phyloP scores from a whole-genome alignment of 2,113 vertebrate genomes.

The Menidia beryllina region DNA sequence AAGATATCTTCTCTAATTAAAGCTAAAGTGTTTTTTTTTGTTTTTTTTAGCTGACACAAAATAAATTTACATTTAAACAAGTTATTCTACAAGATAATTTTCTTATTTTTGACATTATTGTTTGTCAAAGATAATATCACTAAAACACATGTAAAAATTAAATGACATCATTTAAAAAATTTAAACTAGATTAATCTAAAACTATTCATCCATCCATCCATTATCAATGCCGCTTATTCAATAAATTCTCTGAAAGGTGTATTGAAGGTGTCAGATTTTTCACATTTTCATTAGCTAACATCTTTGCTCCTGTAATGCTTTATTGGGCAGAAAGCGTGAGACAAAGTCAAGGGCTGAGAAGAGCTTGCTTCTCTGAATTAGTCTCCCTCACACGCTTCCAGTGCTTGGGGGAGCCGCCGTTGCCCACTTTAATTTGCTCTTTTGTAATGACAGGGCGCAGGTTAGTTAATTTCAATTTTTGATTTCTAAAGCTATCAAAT shows the following conservation, averaged over 20 bases:
- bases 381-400: conserved; percentile 90
- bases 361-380: conserved; percentile 87
- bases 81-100: background rate
- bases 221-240: too few relatives aligned
- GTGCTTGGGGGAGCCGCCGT: conserved; percentile 88
- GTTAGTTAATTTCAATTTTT: conserved; percentile 99
- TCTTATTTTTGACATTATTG: background rate
- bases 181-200: too few relatives aligned
- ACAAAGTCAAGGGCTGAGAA: conserved; percentile 30
- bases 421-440: conserved; percentile 98
- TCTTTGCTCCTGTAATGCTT: background rate
- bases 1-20: background rate
- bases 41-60: too few relatives aligned
- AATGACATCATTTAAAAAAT: background rate
- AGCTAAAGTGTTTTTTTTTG: too few relatives aligned
- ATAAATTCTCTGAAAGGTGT: too few relatives aligned
- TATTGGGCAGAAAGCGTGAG: conserved; percentile 34
- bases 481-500: conserved; percentile 99
- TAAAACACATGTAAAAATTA: background rate
- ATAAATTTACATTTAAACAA: too few relatives aligned
- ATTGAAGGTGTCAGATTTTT: too few relatives aligned
- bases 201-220: too few relatives aligned
- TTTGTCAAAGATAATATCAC: background rate
- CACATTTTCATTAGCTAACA: too few relatives aligned
- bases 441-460: conserved; percentile 97